phyloP scores from a whole-genome alignment of 2,888 invertebrate genomes.

The Unio delphinus region DNA sequence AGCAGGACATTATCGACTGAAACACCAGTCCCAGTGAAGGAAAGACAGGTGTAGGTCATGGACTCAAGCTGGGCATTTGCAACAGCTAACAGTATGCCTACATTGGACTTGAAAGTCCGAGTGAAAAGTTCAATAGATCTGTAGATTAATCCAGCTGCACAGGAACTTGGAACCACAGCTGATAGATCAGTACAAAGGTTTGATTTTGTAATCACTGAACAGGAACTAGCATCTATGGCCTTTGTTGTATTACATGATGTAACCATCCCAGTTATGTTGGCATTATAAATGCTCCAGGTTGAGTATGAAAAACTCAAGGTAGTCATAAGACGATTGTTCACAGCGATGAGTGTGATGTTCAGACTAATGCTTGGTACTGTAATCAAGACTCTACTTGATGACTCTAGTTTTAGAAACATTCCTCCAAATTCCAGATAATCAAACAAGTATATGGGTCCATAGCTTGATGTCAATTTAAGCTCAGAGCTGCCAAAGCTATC shows the following conservation, averaged over 20 bases:
- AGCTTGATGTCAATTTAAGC: conserved; percentile 8
- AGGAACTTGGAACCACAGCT: conserved; percentile 19
- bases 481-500: conserved; percentile 7
- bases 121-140: conserved; percentile 15
- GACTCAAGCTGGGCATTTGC: conserved; percentile 22
- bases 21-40: conserved; percentile 34
- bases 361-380: conserved; percentile 22
- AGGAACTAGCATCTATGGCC: conserved; percentile 24
- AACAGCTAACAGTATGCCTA: conserved; percentile 6
- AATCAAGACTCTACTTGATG: conserved; percentile 27
- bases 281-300: conserved; percentile 21
- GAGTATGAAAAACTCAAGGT: conserved; percentile 24
- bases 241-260: conserved; percentile 34
- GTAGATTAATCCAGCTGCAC: conserved; percentile 29
- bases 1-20: conserved; percentile 25
- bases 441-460: conserved; percentile 16
- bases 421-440: conserved; percentile 20
- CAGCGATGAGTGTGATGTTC: conserved; percentile 22
- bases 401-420: conserved; percentile 22
- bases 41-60: conserved; percentile 36
- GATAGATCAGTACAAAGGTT: conserved; percentile 24
- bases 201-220: conserved; percentile 18
- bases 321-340: conserved; percentile 28
- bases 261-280: conserved; percentile 26
- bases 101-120: conserved; percentile 20